Conservation (phyloP, 2,113 vertebrate species). For the Mus musculus region GRCm39 chr6:4076001-4076500, state of each 20-base stretch:
- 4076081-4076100: not conserved
- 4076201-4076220: conserved; percentile 17
- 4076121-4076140: conserved; percentile 7
- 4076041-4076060: not conserved
- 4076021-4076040: conserved; percentile 7
- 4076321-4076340: conserved; percentile 46
- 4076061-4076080: not conserved
- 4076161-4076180: conserved; percentile 19
- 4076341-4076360: not conserved
- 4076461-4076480: not conserved
- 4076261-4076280: not conserved
- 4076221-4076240: not conserved
- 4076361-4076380: not conserved
- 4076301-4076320: not conserved
- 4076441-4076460: conserved; percentile 9
- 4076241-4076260: not conserved
- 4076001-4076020: conserved; percentile 7
- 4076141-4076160: conserved; percentile 20
- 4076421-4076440: not conserved
- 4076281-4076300: not conserved
- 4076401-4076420: conserved; percentile 25
- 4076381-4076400: conserved; percentile 20
- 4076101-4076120: not conserved
- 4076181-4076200: not conserved
- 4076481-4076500: too few relatives aligned